A percentile compares a stretch with the other conserved stretches of the same genome.
Conservation (phyloP, 2,888 invertebrate species). For the Corbicula japonica region DNA sequence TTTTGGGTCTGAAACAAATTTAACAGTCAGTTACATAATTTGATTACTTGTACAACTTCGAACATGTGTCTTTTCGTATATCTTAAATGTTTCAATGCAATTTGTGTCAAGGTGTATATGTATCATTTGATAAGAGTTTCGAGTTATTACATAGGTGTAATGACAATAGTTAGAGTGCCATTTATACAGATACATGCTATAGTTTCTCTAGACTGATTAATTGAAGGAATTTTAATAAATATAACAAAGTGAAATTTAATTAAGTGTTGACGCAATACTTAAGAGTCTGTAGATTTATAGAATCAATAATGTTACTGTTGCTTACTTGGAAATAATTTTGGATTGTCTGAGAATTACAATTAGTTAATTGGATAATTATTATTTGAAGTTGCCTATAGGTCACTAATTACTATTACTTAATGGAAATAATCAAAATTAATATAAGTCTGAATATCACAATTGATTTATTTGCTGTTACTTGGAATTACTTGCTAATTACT, state of each 20-base stretch:
- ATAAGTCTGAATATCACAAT: background rate
- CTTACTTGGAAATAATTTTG: no score
- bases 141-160: background rate
- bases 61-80: no score
- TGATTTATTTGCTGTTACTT: background rate
- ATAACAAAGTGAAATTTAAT: no score
- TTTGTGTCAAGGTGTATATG: slow-evolving; percentile 1
- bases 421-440: background rate
- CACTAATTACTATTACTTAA: background rate
- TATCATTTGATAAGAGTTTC: background rate
- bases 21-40: background rate
- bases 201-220: no score
- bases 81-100: no score
- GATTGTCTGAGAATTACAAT: no score
- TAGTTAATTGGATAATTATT: background rate
- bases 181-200: background rate
- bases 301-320: no score
- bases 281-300: no score
- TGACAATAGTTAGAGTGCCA: background rate
- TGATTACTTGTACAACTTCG: no score
- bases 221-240: no score
- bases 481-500: background rate
- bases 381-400: background rate
- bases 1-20: slow-evolving; percentile 10
- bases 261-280: no score